Base-by-base conservation (phyloP, 2,888 invertebrate species). In the Drosophila incognita region DNA sequence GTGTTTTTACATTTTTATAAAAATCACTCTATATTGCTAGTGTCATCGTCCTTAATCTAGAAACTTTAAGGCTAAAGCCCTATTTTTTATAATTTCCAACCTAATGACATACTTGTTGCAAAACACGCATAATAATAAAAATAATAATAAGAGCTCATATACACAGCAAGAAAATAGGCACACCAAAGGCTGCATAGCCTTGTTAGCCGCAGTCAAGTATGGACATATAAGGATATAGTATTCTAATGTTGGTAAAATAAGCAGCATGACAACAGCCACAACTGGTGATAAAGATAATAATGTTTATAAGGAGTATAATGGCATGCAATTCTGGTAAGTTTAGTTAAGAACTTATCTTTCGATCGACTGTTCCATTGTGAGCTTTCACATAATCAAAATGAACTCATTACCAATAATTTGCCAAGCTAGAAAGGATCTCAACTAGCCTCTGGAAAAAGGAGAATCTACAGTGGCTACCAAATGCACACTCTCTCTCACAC, bases 1-100 rank as follows among this genome's bases (percentile, higher is more conserved):
- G 52, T 88, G 84, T 86, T 79, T 79, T 70, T 60, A 27, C 63
- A 56, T 49, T 48, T 74, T 27, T 60, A 46, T 21, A 46, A 63
- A 75, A 65, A 62, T 64, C 60, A 57, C 51, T 61, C 46, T 21
- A 63, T 57, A 46, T 59, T 7, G 49, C 63, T 68, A 21, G 67
- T 15, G 36, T 59, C n/a, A 21, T 46, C 46, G 46, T 21, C 68
- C 51, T 18, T 27, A 18, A n/a, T 51, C 27, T 4, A 54, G 29
- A 66, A 53, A 72, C 27, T 59, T 64, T 35, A 40, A 63, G 8
- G 8, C 2, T n/a, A 0, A 18, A 36, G 1, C 4, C 21, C 36
- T n/a, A 1, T 11, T 27, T 24, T 21, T 15, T 15, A 7, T 21
- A 21, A 21, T 21, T 7, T 8, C 21, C 21, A 46, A 7, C 11